Percentiles rank a stretch among this genome's conserved stretches.
phyloP scores from a whole-genome alignment of 2,888 invertebrate species.

The Lepidocyrtinus sp. region DNA sequence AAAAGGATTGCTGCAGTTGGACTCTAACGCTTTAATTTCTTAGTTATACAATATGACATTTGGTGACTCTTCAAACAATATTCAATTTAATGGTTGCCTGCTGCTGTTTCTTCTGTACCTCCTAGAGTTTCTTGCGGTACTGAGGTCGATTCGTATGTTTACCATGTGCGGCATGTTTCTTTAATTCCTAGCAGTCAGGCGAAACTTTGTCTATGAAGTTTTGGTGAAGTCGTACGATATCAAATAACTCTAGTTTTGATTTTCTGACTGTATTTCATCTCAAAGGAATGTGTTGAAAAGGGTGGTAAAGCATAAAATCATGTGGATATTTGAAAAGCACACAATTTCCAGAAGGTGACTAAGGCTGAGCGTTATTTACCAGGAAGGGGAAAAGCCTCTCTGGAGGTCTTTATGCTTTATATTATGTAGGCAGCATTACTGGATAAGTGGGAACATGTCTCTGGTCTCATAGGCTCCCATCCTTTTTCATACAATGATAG shows the following conservation, averaged over 20 bases:
- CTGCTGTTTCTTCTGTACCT: slow-evolving; percentile 28
- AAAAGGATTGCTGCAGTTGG: no score
- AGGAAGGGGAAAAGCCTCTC: background rate
- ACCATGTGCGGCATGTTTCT: background rate
- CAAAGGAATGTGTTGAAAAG: background rate
- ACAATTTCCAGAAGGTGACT: slow-evolving; percentile 1
- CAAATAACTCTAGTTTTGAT: background rate
- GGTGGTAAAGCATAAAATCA: background rate
- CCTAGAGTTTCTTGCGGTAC: background rate
- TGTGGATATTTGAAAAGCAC: no score
- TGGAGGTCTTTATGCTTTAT: background rate
- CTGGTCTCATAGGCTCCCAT: background rate
- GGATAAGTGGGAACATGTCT: background rate
- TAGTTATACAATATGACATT: slow-evolving; percentile 27
- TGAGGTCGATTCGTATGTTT: background rate
- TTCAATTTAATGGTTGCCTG: slow-evolving; percentile 50
- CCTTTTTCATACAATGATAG: background rate
- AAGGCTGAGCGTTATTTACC: slow-evolving; percentile 1
- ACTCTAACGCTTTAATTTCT: slow-evolving; percentile 23
- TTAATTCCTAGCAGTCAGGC: background rate
- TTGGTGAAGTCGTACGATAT: no score
- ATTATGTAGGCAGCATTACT: background rate
- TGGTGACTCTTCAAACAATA: slow-evolving; percentile 51
- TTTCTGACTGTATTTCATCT: background rate
- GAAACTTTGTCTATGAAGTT: background rate